A percentile compares a stretch with the other conserved stretches of the same genome.
phyloP scores from a whole-genome alignment of 1,140 invertebrate species.

The Drosophila subobscura region DNA sequence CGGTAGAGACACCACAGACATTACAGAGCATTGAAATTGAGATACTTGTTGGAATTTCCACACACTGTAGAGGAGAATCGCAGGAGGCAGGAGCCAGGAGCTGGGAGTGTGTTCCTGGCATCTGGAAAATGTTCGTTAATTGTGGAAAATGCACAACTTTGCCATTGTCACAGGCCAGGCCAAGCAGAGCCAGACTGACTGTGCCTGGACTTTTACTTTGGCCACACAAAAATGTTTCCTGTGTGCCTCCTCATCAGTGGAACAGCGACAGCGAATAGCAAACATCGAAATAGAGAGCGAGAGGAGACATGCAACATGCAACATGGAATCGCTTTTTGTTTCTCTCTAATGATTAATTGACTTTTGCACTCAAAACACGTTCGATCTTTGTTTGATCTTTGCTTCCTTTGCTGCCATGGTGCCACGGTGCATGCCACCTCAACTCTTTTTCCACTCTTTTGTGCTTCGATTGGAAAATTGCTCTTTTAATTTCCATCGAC shows the following conservation, averaged over 20 bases:
- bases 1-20: neutral
- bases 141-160: constrained; percentile 62
- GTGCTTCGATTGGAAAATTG: constrained; percentile 52
- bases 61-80: constrained; percentile 10
- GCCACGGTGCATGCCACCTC: neutral
- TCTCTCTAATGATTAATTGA: constrained; percentile 78
- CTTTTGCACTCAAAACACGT: constrained; percentile 77
- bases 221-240: constrained; percentile 27
- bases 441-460: constrained; percentile 27
- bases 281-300: constrained; percentile 4
- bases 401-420: constrained; percentile 35
- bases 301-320: constrained; percentile 40
- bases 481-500: constrained; percentile 51
- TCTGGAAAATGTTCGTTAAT: constrained; percentile 64
- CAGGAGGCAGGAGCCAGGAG: constrained; percentile 11
- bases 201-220: constrained; percentile 62
- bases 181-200: neutral
- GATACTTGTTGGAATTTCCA: constrained; percentile 56
- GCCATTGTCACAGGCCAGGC: constrained; percentile 58
- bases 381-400: constrained; percentile 66
- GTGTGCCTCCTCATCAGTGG: constrained; percentile 25
- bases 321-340: constrained; percentile 52
- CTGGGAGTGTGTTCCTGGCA: constrained; percentile 49
- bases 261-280: no score
- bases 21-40: constrained; percentile 25